Evolutionary conservation across 1,140 invertebrate genomes (phyloP), one percentile per base, ranked within the genome.

Genomic region (Ooceraea biroi): DNA sequence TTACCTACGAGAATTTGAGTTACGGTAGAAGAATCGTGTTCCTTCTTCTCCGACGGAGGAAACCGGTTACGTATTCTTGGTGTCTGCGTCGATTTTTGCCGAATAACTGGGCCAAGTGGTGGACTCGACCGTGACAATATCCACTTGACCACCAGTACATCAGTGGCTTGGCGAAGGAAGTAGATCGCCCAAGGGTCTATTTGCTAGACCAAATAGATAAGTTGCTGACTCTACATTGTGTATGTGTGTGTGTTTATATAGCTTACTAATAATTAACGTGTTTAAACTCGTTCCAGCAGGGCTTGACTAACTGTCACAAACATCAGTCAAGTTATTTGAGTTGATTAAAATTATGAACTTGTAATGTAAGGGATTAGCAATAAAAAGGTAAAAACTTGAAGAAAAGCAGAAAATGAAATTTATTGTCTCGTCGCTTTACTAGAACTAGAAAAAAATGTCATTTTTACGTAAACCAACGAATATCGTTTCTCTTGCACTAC

Each of bases 161-260:
- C 4, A 58, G 41, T 44, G 19, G 14, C 7, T 14, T 19, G 17
- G 17, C 10, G 50, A 52, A 27, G 27, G 17, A 36, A 65, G 19
- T 65, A 65, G 36, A n/a, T 55, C 52, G 17, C 46, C 30, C 36
- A 36, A 48, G 25, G 12, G 30, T 1, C 19, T 65, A 66, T 36
- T 66, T 77, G 41, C 58, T 57, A 10, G 27, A 76, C 12, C 60
- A 65, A 77, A n/a, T 52, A 65, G 27, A 77, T 22, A 52, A 66
- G 14, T 41, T 76, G 19, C 25, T 30, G 7, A 25, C 2, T 19
- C 14, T 41, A 22, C 4, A 1, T 74, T 66, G 60, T 4, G 27
- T 17, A n/a, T 36, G n/a, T n/a, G n/a, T n/a, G n/a, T n/a, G n/a
- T n/a, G n/a, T n/a, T n/a, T n/a, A n/a, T n/a, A n/a, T n/a, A n/a